Conservation (phyloP, 2,888 invertebrate genomes). For the Acleris literana region DNA sequence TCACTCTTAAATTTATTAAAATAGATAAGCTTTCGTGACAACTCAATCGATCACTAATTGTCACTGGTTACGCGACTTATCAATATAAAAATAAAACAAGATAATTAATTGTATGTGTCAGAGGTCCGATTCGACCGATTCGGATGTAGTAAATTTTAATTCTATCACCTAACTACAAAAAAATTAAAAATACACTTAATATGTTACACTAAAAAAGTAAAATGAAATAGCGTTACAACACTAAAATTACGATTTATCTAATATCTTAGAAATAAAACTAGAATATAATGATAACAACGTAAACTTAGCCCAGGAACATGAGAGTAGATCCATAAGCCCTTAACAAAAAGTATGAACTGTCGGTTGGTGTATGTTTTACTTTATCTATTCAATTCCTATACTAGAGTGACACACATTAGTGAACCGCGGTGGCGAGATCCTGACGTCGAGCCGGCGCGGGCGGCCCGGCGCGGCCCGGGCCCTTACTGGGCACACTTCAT, state of each 20-base stretch:
- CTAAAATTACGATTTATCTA: conserved; percentile 64
- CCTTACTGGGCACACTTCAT: conserved; percentile 39
- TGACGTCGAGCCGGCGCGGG: conserved; percentile 17
- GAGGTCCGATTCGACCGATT: conserved; percentile 10
- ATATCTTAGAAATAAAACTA: conserved; percentile 57
- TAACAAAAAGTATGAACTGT: conserved; percentile 68
- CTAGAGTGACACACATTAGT: conserved; percentile 63
- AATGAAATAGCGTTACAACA: conserved; percentile 71
- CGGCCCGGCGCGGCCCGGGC: background rate
- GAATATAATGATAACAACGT: conserved; percentile 61
- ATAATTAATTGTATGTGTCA: conserved; percentile 14
- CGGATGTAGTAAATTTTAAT: conserved; percentile 51
- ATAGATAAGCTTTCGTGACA: conserved; percentile 16
- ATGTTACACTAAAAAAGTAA: conserved; percentile 70
- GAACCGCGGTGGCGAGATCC: conserved; percentile 40
- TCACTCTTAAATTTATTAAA: conserved; percentile 29
- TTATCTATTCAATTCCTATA: conserved; percentile 81
- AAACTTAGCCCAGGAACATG: conserved; percentile 70
- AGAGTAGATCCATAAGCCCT: conserved; percentile 61
- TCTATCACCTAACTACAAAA: conserved; percentile 65
- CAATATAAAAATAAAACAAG: conserved; percentile 33
- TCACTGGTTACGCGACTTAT: conserved; percentile 18
- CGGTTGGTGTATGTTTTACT: conserved; percentile 76
- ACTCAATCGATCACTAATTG: conserved; percentile 22
- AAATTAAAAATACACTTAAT: conserved; percentile 73